Percentiles rank a stretch among this genome's conserved stretches.
Conservation (phyloP, 2,797 vertebrate species). For the Centroberyx gerrardi region DNA sequence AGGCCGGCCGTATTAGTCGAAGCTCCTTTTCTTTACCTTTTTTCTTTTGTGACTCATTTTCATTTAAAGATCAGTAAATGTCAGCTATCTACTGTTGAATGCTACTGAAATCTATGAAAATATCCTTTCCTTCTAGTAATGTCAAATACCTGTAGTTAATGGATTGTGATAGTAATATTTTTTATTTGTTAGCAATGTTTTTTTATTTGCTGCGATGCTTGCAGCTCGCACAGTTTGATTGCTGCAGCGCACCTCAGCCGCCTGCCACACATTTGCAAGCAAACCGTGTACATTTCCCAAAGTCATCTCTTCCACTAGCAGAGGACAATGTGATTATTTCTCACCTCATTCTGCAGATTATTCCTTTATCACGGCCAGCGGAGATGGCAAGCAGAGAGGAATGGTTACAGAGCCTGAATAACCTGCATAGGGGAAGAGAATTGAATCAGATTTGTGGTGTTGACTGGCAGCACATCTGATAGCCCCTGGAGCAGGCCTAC, state of each 20-base stretch:
- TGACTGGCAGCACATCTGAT: slow-evolving; percentile 86
- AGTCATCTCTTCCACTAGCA: slow-evolving; percentile 72
- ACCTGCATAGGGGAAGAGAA: slow-evolving; percentile 71
- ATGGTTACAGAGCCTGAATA: slow-evolving; percentile 72
- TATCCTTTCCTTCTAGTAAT: not conserved
- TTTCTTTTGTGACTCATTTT: not conserved
- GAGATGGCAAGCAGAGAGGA: slow-evolving; percentile 71
- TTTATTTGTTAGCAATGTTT: not conserved
- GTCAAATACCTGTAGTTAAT: slow-evolving; percentile 25
- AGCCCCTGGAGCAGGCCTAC: slow-evolving; percentile 76
- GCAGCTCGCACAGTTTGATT: slow-evolving; percentile 9
- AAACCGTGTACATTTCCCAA: slow-evolving; percentile 65
- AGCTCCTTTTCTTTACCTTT: slow-evolving; percentile 9
- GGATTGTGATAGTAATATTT: not conserved
- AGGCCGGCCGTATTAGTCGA: slow-evolving; percentile 23
- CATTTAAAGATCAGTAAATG: not conserved
- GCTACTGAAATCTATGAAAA: not conserved
- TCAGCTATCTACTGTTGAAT: not conserved
- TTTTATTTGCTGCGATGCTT: not conserved
- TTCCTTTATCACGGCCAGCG: slow-evolving; percentile 78
- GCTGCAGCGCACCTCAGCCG: slow-evolving; percentile 15
- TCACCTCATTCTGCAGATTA: slow-evolving; percentile 78
- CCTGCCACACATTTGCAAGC: slow-evolving; percentile 29
- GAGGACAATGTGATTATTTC: slow-evolving; percentile 82
- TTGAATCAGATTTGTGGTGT: slow-evolving; percentile 76